Base-by-base conservation (phyloP, 2,113 vertebrate species). In the Pseudonaja textilis region DNA sequence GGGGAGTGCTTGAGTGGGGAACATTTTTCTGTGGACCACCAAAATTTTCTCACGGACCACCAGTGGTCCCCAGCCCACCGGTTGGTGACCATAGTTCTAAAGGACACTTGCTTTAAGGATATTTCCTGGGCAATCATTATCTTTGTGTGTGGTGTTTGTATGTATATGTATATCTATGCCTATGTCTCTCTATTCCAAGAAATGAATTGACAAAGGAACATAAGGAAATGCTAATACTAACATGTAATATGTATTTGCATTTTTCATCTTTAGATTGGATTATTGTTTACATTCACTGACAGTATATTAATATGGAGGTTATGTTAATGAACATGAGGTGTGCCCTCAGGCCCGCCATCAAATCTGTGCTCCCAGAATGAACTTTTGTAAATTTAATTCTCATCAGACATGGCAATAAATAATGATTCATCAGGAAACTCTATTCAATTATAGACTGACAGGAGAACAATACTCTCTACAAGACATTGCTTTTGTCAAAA, bases 221-320 rank as follows among this genome's bases (percentile, higher is more conserved):
- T 56, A 57, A 0, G 0, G 1, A 85, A 52, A 88, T 47, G 22
- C 47, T 69, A 14, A 7, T 1, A 26, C 1, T 25, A 1, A 0
- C 0, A 0, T 0, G 90, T 25, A 81, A 42, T 42, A 39, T 23
- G 42, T 81, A 81, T 81, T 81, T 81, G 42, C 34, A 81, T 81
- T 81, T 81, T 81, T 81, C 8, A 42, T 29, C 47, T 90, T 85
- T 54, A 42, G 64, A 81, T 52, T 64, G 16, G 22, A 22, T 74
- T 81, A n/a, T 23, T 88, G 4, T 55, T 74, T 47, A 29, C 22
- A 57, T 88, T 93, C 54, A 91, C 26, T 89, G 69, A 91, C 42
- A 87, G 59, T 87, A 50, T 50, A 6, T 11, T n/a, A 59, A 59
- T 61, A 29, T 34, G 57, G 39, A 86, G 14, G 18, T 11, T 59